Conservation (phyloP, 2,113 vertebrate species). For the Dromas ardeola region DNA sequence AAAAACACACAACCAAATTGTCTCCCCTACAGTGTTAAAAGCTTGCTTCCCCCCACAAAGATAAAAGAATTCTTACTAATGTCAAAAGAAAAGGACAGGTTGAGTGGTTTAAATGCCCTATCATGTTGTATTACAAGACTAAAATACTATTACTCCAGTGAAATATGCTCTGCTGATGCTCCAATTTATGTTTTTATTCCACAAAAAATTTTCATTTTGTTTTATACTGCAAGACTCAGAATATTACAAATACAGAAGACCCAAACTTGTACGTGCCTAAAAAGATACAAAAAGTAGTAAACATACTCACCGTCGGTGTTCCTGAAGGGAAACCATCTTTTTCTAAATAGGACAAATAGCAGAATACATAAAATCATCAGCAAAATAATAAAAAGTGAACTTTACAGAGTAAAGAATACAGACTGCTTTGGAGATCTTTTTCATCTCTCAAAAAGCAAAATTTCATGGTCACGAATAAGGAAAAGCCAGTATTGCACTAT, state of each 20-base stretch:
- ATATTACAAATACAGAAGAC: background rate
- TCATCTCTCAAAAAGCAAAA: background rate
- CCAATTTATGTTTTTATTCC: background rate
- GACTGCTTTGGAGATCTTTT: background rate
- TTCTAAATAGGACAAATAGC: slow-evolving; percentile 76
- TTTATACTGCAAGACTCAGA: background rate
- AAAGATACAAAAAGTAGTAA: background rate
- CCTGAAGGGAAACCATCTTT: slow-evolving; percentile 93
- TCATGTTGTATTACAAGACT: background rate
- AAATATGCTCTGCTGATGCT: background rate
- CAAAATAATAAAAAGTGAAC: background rate
- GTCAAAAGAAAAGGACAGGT: background rate
- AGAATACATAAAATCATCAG: slow-evolving; percentile 8
- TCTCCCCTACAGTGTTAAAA: background rate
- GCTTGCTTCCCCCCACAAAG: background rate
- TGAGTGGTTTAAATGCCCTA: background rate
- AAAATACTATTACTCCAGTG: background rate
- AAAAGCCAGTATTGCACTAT: background rate
- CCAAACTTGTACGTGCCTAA: background rate
- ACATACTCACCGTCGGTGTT: slow-evolving; percentile 85
- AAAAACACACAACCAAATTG: background rate
- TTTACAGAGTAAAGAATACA: background rate
- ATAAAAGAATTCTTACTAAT: background rate
- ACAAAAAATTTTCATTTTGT: background rate
- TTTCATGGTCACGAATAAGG: background rate